Conservation (phyloP, 2,888 invertebrate genomes). For the Acronicta aceris region DNA sequence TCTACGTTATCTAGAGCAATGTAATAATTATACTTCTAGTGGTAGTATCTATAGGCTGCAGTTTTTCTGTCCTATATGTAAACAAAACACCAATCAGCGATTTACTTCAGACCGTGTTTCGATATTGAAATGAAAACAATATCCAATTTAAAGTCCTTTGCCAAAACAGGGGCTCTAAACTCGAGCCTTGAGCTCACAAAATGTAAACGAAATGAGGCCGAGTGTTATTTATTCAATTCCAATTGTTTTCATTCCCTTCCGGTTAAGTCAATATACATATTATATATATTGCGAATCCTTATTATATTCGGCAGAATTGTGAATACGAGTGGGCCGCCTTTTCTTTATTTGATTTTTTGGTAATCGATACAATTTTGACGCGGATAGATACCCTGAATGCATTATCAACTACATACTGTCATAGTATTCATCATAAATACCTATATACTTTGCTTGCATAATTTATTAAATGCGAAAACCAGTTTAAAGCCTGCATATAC, state of each 20-base stretch:
- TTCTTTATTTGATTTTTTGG: conserved; percentile 22
- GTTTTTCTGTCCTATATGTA: no score
- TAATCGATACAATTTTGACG: neutral
- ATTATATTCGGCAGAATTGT: conserved; percentile 34
- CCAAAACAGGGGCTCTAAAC: conserved; percentile 17
- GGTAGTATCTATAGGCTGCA: no score
- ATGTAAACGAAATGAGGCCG: conserved; percentile 33
- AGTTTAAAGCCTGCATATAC: no score
- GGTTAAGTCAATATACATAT: conserved; percentile 47
- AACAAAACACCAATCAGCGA: neutral
- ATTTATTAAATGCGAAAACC: no score
- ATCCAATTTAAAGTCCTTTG: conserved; percentile 21
- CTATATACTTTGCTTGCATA: no score
- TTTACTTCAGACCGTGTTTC: neutral
- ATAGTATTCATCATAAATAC: no score
- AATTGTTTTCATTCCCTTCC: conserved; percentile 35
- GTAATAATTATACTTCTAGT: no score
- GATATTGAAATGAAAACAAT: conserved; percentile 1
- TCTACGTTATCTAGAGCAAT: no score
- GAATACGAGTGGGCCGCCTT: conserved; percentile 12
- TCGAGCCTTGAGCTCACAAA: conserved; percentile 17
- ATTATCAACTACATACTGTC: no score
- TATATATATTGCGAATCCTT: conserved; percentile 29
- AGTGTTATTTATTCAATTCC: conserved; percentile 45
- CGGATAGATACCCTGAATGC: neutral